A percentile compares a stretch with the other conserved stretches of the same genome.
Conservation (phyloP, 1,140 invertebrate genomes). For the Stegodyphus dumicola region DNA sequence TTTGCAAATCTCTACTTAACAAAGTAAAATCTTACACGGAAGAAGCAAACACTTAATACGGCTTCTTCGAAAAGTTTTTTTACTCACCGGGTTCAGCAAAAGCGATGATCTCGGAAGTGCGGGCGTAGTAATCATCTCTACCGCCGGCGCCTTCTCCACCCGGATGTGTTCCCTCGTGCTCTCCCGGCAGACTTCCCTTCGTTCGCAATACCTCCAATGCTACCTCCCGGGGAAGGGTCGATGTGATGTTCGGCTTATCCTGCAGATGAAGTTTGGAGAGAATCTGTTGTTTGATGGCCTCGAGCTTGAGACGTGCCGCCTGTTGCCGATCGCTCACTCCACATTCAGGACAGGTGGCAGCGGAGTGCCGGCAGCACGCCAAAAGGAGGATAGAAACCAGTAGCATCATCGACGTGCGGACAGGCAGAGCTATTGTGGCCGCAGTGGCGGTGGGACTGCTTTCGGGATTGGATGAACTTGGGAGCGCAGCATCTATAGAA, state of each 20-base stretch:
- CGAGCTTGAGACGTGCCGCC: slow-evolving; percentile 75
- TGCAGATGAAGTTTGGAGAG: slow-evolving; percentile 78
- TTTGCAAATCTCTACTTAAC: too few relatives aligned
- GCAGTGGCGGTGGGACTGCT: too few relatives aligned
- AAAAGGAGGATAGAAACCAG: background rate
- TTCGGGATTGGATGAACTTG: too few relatives aligned
- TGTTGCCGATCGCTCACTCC: slow-evolving; percentile 54
- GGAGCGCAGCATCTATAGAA: too few relatives aligned
- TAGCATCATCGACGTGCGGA: background rate
- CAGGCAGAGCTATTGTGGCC: too few relatives aligned
- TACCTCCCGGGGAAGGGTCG: slow-evolving; percentile 75
- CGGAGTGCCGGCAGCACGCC: background rate
- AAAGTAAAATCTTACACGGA: too few relatives aligned
- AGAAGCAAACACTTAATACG: too few relatives aligned
- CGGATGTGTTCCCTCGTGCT: slow-evolving; percentile 65
- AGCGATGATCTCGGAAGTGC: slow-evolving; percentile 83
- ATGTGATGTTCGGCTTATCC: slow-evolving; percentile 77
- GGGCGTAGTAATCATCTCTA: slow-evolving; percentile 80
- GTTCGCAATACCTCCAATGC: slow-evolving; percentile 77
- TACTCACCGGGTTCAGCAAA: slow-evolving; percentile 82
- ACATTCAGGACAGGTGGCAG: slow-evolving; percentile 50
- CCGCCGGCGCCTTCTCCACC: background rate
- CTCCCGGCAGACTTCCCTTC: slow-evolving; percentile 54
- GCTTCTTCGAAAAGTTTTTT: background rate
- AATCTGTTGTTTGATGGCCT: slow-evolving; percentile 82